Evolutionary conservation across 2,797 vertebrate species (phyloP).

Genomic region (Lycodopsis pacificus): DNA sequence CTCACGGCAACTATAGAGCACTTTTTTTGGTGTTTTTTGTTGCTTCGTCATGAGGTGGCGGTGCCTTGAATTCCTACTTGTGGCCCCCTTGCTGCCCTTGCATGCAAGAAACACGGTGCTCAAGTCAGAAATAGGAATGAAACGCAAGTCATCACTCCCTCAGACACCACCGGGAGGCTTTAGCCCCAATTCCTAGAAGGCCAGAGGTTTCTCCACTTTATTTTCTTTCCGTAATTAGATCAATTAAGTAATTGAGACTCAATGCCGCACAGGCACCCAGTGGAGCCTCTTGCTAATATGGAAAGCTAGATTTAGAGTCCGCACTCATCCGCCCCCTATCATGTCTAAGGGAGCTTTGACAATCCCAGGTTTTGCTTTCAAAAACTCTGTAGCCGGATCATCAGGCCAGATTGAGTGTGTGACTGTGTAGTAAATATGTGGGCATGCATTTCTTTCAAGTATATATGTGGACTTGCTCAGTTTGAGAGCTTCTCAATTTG

Average conservation of each 20-base stretch:
- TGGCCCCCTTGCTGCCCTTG: slow-evolving; percentile 59
- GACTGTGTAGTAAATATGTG: slow-evolving; percentile 32
- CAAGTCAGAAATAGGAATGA: slow-evolving; percentile 81
- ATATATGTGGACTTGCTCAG: slow-evolving; percentile 22
- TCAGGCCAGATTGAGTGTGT: slow-evolving; percentile 41
- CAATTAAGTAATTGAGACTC: slow-evolving; percentile 71
- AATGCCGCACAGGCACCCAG: slow-evolving; percentile 63
- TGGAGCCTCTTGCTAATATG: slow-evolving; percentile 63
- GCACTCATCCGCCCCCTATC: slow-evolving; percentile 20
- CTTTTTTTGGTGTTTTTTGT: slow-evolving; percentile 26
- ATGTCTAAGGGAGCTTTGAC: slow-evolving; percentile 70
- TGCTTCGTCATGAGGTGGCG: slow-evolving; percentile 78
- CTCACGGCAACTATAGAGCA: slow-evolving; percentile 62
- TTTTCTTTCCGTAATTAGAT: slow-evolving; percentile 77
- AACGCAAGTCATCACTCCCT: slow-evolving; percentile 67
- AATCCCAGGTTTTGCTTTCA: slow-evolving; percentile 72
- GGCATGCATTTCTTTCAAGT: slow-evolving; percentile 41
- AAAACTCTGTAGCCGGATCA: slow-evolving; percentile 44
- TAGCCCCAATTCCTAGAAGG: slow-evolving; percentile 76
- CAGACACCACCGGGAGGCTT: slow-evolving; percentile 60
- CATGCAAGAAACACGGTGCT: slow-evolving; percentile 78
- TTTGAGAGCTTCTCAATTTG: slow-evolving; percentile 31
- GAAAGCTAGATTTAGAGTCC: slow-evolving; percentile 57
- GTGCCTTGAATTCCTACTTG: slow-evolving; percentile 80
- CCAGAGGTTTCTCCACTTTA: slow-evolving; percentile 72